These are phyloP conservation scores for Oceanodroma leucorhoa DNA, from an alignment of 2,797 vertebrate species.

Conservation along the genomic window DNA sequence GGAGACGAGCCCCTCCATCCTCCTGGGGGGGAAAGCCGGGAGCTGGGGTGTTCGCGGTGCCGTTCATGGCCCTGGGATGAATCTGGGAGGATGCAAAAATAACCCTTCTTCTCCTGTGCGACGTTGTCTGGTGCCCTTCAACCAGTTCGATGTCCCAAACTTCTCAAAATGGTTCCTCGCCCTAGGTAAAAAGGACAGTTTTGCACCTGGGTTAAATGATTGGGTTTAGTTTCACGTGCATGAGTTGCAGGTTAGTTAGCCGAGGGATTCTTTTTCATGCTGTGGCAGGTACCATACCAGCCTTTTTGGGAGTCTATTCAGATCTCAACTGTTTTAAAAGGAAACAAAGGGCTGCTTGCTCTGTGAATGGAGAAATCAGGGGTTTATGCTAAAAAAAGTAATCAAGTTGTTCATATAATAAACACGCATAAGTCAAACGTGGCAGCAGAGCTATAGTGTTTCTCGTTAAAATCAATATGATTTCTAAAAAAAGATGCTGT, in stretches of 20 bases:
- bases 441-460: neutral
- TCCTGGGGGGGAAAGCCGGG: accelerated
- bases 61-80: accelerated
- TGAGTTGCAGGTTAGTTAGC: neutral
- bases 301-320: neutral
- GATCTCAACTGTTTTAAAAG: neutral
- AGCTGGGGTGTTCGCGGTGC: neutral
- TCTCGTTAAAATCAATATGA: neutral
- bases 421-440: neutral
- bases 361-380: neutral
- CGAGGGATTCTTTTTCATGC: accelerated
- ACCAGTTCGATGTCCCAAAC: neutral
- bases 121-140: neutral
- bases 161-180: neutral
- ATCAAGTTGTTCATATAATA: neutral
- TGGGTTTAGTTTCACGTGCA: neutral
- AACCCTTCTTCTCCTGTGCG: neutral
- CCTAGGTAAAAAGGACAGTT: neutral
- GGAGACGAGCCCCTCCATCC: neutral
- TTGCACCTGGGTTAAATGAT: neutral
- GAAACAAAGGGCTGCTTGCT: neutral
- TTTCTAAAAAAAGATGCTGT: constrained; percentile 48
- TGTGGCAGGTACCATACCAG: neutral
- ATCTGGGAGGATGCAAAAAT: neutral
- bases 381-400: neutral